Evolutionary conservation across 2,113 vertebrate genomes (phyloP).

Genomic region (Ammospiza caudacuta): DNA sequence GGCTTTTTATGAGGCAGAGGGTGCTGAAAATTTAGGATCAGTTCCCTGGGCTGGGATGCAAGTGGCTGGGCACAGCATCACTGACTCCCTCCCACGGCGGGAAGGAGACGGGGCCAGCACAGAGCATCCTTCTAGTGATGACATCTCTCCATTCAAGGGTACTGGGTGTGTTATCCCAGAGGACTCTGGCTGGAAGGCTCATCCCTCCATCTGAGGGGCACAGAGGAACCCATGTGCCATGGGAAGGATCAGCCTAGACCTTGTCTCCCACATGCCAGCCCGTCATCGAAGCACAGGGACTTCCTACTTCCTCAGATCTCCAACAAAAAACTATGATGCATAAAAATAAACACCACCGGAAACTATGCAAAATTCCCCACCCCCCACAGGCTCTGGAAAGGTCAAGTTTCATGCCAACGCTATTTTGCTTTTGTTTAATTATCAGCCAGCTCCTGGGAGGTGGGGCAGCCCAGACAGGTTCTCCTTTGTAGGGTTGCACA

Average conservation of each 20-base stretch:
- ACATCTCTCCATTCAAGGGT: neutral
- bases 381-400: neutral
- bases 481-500: slow-evolving; percentile 17
- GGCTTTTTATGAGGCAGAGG: neutral
- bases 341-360: neutral
- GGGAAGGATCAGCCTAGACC: neutral
- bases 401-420: slow-evolving; percentile 48
- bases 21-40: neutral
- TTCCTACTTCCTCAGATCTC: neutral
- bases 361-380: neutral
- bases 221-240: rapidly evolving
- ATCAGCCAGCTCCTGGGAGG: slow-evolving; percentile 26
- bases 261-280: neutral
- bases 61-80: neutral
- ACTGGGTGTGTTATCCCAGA: neutral
- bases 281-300: rapidly evolving
- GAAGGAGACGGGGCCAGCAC: neutral
- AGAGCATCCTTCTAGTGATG: neutral
- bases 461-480: slow-evolving; percentile 39
- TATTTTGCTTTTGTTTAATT: slow-evolving; percentile 68
- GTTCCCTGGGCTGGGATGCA: neutral
- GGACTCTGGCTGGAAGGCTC: neutral
- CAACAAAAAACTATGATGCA: neutral
- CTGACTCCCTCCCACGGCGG: rapidly evolving
- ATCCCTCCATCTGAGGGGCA: neutral